Evolutionary conservation across 2,797 vertebrate species (phyloP), one percentile per base, ranked within the genome.

Genomic region (Brachymystax lenok): DNA sequence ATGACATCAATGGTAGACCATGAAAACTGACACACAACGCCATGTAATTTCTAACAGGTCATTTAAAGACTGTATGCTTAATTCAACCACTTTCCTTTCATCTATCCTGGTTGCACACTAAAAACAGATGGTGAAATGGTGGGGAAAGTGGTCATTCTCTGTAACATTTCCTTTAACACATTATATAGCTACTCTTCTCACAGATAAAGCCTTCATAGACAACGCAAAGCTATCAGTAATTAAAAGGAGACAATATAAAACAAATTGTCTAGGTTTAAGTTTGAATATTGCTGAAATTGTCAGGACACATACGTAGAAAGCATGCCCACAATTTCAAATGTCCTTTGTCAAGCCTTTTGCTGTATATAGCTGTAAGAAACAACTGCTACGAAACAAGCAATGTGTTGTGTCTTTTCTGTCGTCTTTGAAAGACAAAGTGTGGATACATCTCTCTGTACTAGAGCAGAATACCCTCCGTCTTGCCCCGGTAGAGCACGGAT

Each of bases 401-500:
- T 46, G 40, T 46, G 2, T 46, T 46, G 69, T 28, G 24, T 35
- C 67, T 27, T 14, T 52, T 30, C 10, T 4, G 3, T 70, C n/a
- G 27, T 76, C 63, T 73, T 70, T 40, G 69, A 74, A 69, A 50
- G 70, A 72, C 13, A 72, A 73, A 24, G 30, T 46, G 73, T 59
- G 52, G 73, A 70, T 71, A 74, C 71, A 28, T 66, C 63, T 66
- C 28, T 17, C 12, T 28, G 63, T 28, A 27, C 63, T 46, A 27
- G 24, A 66, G 63, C 28, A 28, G 63, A 66, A 24, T 1, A 40
- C 28, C 72, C 75, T 54, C 70, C 40, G 71, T 51, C 70, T 54
- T 74, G 75, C 77, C 76, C 74, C 50, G 5, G 64, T 74, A 52
- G 72, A 69, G 64, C 75, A 74, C 67, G 71, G 68, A 56, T 69